Percentiles rank a stretch among this genome's conserved stretches.
Conservation (phyloP, 2,888 invertebrate species). For the Phortica okadai region DNA sequence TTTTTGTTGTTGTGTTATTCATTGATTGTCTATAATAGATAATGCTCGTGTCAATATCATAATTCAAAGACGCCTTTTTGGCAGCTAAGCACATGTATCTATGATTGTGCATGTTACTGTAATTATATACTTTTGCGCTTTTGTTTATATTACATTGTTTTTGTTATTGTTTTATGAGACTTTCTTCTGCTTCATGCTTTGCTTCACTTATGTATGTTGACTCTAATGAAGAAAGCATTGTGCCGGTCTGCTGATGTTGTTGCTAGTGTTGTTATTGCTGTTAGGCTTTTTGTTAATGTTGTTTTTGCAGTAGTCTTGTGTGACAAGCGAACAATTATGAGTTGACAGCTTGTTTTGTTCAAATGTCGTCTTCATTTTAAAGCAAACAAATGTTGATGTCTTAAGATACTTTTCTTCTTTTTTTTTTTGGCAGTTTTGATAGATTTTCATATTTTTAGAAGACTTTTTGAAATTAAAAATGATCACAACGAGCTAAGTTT, state of each 20-base stretch:
- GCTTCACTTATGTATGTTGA: neutral
- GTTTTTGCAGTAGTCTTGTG: too few relatives aligned
- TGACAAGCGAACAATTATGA: too few relatives aligned
- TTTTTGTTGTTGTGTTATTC: neutral
- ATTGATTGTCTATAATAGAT: constrained; percentile 16
- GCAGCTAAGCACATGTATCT: neutral
- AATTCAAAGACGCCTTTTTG: constrained; percentile 24
- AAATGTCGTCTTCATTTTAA: too few relatives aligned
- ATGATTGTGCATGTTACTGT: neutral
- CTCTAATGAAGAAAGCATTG: neutral
- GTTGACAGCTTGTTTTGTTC: too few relatives aligned
- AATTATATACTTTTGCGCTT: constrained; percentile 1
- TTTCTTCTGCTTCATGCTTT: neutral
- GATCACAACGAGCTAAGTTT: neutral
- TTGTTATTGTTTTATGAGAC: neutral
- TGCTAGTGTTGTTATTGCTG: too few relatives aligned
- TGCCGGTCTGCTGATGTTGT: too few relatives aligned
- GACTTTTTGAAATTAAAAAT: too few relatives aligned
- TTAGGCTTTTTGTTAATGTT: too few relatives aligned
- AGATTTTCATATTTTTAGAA: too few relatives aligned
- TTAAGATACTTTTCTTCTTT: too few relatives aligned
- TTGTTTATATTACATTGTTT: constrained; percentile 1
- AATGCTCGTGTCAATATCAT: constrained; percentile 25
- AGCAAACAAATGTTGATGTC: too few relatives aligned
- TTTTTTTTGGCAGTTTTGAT: neutral